Base-by-base conservation (phyloP, 2,888 invertebrate species). In the Meiosimyza platycephala region DNA sequence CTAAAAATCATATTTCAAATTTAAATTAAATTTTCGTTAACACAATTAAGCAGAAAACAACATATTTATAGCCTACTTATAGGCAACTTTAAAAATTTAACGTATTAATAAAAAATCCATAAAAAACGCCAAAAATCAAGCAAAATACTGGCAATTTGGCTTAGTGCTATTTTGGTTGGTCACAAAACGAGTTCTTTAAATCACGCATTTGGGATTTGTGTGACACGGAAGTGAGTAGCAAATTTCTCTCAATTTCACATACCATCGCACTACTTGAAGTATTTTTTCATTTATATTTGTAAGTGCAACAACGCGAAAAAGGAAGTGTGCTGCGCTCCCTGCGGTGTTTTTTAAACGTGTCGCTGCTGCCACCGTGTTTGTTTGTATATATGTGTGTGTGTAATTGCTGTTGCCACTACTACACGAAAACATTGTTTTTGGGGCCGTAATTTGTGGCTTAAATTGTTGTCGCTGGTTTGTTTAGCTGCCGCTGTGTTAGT, bases 381-480 rank as follows among this genome's bases (percentile, higher is more conserved):
- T 28, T 22, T 15, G 22, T 15, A 6, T 59, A 15, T 48, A 9
- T 40, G n/a, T 47, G n/a, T 47, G n/a, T 48, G 63, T 63, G 48
- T 63, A 9, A 11, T 48, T 48, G 33, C 40, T 63, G 40, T 63
- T 16, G 63, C 57, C 57, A 40, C 40, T 40, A 40, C 40, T 40
- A 40, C 40, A 40, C 9, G 40, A 40, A 40, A 40, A 40, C 40
- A 57, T 28, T 57, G 57, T 55, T 55, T 5, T 22, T 15, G 57
- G 7, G 22, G 63, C 63, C 40, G 22, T 63, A 63, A 63, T 63
- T 63, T 63, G 63, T 63, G 63, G 63, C 63, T 63, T 63, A 63
- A 63, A 63, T 63, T 63, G 63, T 48, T 63, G 63, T 47, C 47
- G 47, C 6, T 33, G 62, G 47, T 16, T 16, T 6, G 63, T 63